Evolutionary conservation across 2,888 invertebrate species (phyloP).

Genomic region (Dasysyrphus albostriatus): DNA sequence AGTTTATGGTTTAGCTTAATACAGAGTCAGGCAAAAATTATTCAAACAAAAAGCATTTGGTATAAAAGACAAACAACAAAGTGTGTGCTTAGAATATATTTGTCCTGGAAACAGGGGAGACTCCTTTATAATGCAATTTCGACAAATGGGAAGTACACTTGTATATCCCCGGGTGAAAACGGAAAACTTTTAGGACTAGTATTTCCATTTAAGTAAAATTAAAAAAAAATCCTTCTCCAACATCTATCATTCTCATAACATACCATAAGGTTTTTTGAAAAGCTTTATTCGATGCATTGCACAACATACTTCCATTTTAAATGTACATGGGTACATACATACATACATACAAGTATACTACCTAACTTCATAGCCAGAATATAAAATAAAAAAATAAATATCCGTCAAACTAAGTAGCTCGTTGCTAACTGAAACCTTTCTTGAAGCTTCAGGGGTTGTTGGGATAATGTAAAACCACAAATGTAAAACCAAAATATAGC

Average conservation of each 20-base stretch:
- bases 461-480: constrained; percentile 16
- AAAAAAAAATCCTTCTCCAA: not conserved
- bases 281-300: constrained; percentile 23
- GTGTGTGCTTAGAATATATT: not conserved
- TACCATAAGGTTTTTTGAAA: not conserved
- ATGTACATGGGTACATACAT: not conserved
- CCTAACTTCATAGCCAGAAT: not conserved
- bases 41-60: not conserved
- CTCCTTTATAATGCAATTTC: not conserved
- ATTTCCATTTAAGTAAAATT: not conserved
- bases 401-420: constrained; percentile 24
- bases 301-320: not conserved
- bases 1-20: not conserved
- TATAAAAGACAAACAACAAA: not conserved
- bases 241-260: constrained; percentile 8
- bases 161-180: not conserved
- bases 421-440: constrained; percentile 21
- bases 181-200: constrained; percentile 1
- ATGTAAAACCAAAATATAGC: too few species aligned
- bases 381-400: constrained; percentile 1
- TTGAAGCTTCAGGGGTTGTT: constrained; percentile 23
- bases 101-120: not conserved
- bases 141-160: not conserved
- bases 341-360: not conserved
- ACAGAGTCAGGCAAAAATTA: not conserved